Evolutionary conservation across 2,797 vertebrate species (phyloP).

Genomic region (Sebastes umbrosus): DNA sequence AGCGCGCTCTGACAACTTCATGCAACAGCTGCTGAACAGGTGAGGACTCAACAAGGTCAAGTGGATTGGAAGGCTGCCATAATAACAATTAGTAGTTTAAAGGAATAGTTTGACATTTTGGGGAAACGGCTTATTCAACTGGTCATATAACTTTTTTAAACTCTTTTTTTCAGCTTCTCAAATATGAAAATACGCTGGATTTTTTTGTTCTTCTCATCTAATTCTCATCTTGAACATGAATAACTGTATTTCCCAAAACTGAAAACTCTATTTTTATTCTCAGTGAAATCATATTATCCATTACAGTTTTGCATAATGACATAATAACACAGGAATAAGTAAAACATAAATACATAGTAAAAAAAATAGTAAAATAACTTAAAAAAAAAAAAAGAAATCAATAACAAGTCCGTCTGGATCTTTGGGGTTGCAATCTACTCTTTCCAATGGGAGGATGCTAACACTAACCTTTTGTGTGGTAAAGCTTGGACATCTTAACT

Average conservation of each 20-base stretch:
- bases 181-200: background rate
- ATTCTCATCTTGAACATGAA: background rate
- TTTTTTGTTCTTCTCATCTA: background rate
- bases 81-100: background rate
- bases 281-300: background rate
- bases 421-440: background rate
- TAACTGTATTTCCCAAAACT: background rate
- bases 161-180: background rate
- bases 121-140: background rate
- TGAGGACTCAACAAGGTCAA: slow-evolving; percentile 56
- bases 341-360: background rate
- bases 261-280: background rate
- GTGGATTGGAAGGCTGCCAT: background rate
- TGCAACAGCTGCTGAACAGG: slow-evolving; percentile 97
- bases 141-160: background rate
- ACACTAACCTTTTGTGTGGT: background rate
- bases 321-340: background rate
- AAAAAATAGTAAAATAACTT: no score
- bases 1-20: slow-evolving; percentile 93
- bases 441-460: background rate
- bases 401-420: background rate
- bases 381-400: background rate
- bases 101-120: background rate
- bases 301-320: background rate
- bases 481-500: background rate